These are phyloP conservation scores for Trachemys scripta DNA, from an alignment of 2,113 vertebrate species.

Conservation along the genomic window DNA sequence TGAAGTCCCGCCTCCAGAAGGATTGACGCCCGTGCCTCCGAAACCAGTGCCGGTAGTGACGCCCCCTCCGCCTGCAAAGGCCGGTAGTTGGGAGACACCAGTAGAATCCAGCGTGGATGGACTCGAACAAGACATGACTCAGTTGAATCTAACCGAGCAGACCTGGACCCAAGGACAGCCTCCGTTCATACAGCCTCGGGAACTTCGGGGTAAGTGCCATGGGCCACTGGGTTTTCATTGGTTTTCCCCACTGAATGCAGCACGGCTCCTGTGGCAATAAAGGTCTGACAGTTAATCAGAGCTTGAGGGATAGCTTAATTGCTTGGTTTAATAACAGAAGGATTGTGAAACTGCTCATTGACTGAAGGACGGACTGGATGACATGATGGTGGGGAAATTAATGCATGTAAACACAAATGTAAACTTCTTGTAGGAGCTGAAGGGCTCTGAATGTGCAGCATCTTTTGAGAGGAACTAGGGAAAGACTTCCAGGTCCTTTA, in stretches of 20 bases:
- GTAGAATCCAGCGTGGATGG: slow-evolving; percentile 80
- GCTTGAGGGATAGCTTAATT: not conserved
- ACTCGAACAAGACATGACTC: slow-evolving; percentile 90
- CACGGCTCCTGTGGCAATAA: fast-evolving
- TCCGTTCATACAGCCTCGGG: slow-evolving; percentile 88
- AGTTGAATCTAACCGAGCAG: slow-evolving; percentile 88
- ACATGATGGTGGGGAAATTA: not conserved
- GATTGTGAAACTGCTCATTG: not conserved
- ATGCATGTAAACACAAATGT: not conserved
- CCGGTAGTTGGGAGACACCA: slow-evolving; percentile 71
- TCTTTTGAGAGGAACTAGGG: not conserved
- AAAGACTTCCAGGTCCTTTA: not conserved
- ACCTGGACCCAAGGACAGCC: slow-evolving; percentile 90
- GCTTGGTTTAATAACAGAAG: not conserved
- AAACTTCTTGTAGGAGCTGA: not conserved
- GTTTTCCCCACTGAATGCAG: not conserved
- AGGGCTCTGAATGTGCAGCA: not conserved
- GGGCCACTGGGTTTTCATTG: not conserved
- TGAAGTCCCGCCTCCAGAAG: slow-evolving; percentile 77
- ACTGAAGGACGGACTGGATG: not conserved
- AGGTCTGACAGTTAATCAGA: fast-evolving
- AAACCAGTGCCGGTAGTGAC: slow-evolving; percentile 68
- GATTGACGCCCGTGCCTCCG: slow-evolving; percentile 61
- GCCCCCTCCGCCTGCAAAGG: slow-evolving; percentile 72
- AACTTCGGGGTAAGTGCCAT: slow-evolving; percentile 86